Evolutionary conservation across 1,140 invertebrate species (phyloP).

Genomic region (Lepidostoma basale): DNA sequence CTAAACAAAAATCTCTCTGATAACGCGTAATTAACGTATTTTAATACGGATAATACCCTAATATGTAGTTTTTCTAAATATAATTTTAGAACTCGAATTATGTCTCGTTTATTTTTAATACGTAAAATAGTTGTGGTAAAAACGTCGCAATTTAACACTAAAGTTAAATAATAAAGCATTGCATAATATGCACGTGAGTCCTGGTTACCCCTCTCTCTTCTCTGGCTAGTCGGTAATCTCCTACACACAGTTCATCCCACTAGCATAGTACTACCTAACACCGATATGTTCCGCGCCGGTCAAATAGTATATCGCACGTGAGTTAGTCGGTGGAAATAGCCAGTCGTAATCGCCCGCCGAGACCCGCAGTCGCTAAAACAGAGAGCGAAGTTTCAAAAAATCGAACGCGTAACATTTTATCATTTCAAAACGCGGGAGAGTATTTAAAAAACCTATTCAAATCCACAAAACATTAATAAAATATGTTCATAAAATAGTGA

Average conservation of each 20-base stretch:
- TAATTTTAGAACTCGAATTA: too few relatives aligned
- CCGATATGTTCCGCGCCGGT: conserved; percentile 1
- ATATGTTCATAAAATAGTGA: background rate
- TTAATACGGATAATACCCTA: too few relatives aligned
- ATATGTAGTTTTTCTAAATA: too few relatives aligned
- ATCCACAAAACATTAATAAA: background rate
- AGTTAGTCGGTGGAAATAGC: conserved; percentile 1
- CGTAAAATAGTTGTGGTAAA: too few relatives aligned
- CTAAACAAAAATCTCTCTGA: too few relatives aligned
- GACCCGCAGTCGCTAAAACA: conserved; percentile 16
- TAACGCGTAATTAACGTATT: too few relatives aligned
- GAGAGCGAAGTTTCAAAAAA: background rate
- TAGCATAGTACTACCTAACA: background rate
- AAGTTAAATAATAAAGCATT: too few relatives aligned
- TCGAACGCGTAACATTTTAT: background rate
- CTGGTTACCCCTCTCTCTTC: too few relatives aligned
- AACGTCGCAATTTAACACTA: too few relatives aligned
- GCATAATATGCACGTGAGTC: too few relatives aligned
- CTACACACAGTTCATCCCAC: background rate
- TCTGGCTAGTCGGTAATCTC: background rate
- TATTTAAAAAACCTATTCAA: too few relatives aligned
- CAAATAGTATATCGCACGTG: conserved; percentile 1
- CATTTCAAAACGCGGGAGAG: background rate
- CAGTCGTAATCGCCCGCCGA: conserved; percentile 16
- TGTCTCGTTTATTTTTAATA: too few relatives aligned